phyloP scores from a whole-genome alignment of 2,113 vertebrate species.

The Phocoena sinus region DNA sequence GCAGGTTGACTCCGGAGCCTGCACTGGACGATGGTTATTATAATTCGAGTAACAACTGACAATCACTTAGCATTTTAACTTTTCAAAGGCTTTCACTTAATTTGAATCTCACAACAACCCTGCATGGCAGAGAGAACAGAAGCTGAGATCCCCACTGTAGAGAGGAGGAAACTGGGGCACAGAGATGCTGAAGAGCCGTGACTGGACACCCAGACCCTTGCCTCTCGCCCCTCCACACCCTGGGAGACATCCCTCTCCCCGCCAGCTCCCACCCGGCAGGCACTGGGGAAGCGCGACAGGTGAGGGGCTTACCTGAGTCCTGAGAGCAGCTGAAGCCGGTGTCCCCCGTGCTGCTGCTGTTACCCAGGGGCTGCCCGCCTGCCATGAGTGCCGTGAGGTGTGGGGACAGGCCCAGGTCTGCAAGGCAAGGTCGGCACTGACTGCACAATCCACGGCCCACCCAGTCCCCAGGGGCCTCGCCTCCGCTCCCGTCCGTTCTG shows the following conservation, averaged over 20 bases:
- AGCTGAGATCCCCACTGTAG: not conserved
- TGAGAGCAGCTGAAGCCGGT: conserved; percentile 98
- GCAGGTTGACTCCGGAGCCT: not conserved
- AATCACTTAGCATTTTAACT: not conserved
- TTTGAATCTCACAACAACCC: not conserved
- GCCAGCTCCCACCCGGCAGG: too few species aligned
- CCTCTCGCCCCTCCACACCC: fast-evolving
- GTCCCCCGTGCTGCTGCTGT: conserved; percentile 96
- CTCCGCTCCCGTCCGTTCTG: not conserved
- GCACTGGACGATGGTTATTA: fast-evolving
- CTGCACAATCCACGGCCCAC: fast-evolving
- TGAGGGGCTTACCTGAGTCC: conserved; percentile 88
- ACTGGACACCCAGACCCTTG: not conserved
- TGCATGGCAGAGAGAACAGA: not conserved
- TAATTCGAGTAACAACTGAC: not conserved
- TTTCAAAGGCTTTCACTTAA: not conserved
- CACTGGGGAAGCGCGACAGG: fast-evolving
- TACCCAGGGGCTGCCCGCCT: conserved; percentile 88
- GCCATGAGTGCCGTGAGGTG: conserved; percentile 96
- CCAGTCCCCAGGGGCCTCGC: fast-evolving
- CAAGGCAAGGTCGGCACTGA: conserved; percentile 43
- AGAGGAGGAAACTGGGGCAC: not conserved
- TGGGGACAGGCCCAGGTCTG: conserved; percentile 97
- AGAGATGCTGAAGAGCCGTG: fast-evolving
- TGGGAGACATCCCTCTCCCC: not conserved